Evolutionary conservation across 1,140 invertebrate species (phyloP), one percentile per base, ranked within the genome.

Genomic region (Dreissena rostriformis): DNA sequence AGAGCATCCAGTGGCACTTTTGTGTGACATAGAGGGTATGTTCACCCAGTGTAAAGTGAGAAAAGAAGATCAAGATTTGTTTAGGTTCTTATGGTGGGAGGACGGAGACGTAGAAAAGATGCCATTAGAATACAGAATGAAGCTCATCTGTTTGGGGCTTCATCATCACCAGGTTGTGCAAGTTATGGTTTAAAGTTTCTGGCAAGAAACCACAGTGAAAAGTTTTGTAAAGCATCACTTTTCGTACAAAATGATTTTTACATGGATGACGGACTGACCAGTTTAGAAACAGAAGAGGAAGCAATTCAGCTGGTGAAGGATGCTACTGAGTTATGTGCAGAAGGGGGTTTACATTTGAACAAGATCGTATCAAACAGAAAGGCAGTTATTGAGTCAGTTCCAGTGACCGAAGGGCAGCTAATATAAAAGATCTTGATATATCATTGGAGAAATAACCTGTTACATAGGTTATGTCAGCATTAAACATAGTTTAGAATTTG

Each of bases 21-120:
- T 86, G 57, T 87, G 88, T 70, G 88, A 89, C 72, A 74, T 89
- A 2, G 88, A 89, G 70, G 66, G 72, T 51, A 87, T 87, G 86
- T 89, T 89, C 52, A 82, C 86, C 49, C 74, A 85, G 39, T 84
- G 87, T 63, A 22, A 67, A 2, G 76, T 78, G 4, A 24, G 67
- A 6, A 11, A 52, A 52, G 24, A 24, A 78, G 17, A 52, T 72
- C 26, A 82, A 15, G 53, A 84, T 51, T 87, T 71, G n/a, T 52
- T 88, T 7, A 65, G 81, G n/a, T 87, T 87, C 39, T 68, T 86
- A n/a, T 85, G 88, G 88, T 77, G 74, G 74, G 22, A 63, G 22
- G 70, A 86, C 68, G 80, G 73, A 6, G 77, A 83, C 57, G n/a
- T n/a, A 6, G 49, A 49, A 5, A n/a, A 39, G 49, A 73, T 19